These are phyloP conservation scores for Steinernema scapterisci DNA, from an alignment of 2,888 invertebrate species.

Conservation along the genomic window DNA sequence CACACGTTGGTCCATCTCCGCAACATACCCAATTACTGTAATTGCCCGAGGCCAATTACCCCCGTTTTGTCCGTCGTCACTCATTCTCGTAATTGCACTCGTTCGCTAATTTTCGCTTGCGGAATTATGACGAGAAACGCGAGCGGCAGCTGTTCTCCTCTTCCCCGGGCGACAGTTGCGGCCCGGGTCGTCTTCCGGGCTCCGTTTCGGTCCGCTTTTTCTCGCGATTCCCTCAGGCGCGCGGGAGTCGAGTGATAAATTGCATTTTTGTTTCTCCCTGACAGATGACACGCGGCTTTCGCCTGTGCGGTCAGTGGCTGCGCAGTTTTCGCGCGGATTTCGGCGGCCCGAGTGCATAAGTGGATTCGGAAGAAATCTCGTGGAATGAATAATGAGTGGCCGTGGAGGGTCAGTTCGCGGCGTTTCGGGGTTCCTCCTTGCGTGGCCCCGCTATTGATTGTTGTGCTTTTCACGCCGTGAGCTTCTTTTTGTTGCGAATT, in stretches of 20 bases:
- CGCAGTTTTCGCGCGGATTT: conserved; percentile 5
- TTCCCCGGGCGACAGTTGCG: conserved; percentile 5
- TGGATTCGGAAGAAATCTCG: conserved; percentile 16
- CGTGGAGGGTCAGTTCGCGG: conserved; percentile 22
- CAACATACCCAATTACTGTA: too few relatives aligned
- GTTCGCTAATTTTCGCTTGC: background rate
- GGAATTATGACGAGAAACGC: conserved; percentile 25
- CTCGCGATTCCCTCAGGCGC: conserved; percentile 24
- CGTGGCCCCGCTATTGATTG: too few relatives aligned
- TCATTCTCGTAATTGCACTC: background rate
- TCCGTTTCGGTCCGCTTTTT: conserved; percentile 22
- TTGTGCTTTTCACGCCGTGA: too few relatives aligned
- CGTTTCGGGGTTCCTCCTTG: background rate
- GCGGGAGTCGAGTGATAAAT: conserved; percentile 14
- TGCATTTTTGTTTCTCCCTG: background rate
- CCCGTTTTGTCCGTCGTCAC: background rate
- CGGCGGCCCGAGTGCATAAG: conserved; percentile 12
- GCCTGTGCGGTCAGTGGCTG: background rate
- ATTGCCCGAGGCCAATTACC: background rate
- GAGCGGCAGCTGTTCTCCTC: background rate
- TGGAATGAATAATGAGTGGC: background rate
- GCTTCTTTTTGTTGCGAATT: too few relatives aligned
- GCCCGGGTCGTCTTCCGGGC: background rate
- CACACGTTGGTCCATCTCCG: too few relatives aligned
- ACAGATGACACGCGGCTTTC: background rate